Percentiles rank a stretch among this genome's conserved stretches.
phyloP scores from a whole-genome alignment of 2,888 invertebrate species.

The Agonopterix heracliana region DNA sequence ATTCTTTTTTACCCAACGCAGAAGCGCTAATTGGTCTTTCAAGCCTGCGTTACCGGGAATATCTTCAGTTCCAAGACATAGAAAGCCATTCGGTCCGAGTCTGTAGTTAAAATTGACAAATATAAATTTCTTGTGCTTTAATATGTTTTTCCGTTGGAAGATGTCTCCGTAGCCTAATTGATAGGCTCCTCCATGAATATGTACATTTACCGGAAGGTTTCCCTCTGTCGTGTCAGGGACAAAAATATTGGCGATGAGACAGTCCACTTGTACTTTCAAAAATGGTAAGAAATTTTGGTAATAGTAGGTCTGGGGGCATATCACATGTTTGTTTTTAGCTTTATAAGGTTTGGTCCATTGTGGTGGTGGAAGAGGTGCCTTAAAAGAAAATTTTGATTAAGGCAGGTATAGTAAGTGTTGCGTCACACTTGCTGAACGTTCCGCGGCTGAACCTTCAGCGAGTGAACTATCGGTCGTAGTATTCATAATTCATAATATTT shows the following conservation, averaged over 20 bases:
- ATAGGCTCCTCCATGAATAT: slow-evolving; percentile 32
- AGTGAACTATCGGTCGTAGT: too few species aligned
- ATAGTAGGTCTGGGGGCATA: slow-evolving; percentile 25
- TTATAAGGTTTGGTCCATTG: slow-evolving; percentile 24
- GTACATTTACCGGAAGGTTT: slow-evolving; percentile 28
- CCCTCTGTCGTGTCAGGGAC: slow-evolving; percentile 34
- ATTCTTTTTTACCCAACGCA: too few species aligned
- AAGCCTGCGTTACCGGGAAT: too few species aligned
- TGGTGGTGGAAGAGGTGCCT: slow-evolving; percentile 35
- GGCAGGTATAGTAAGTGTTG: too few species aligned
- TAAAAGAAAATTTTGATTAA: slow-evolving; percentile 5
- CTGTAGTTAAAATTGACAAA: too few species aligned
- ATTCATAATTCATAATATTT: too few species aligned
- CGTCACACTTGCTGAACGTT: too few species aligned
- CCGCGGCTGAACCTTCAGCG: too few species aligned
- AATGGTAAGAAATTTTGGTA: neutral
- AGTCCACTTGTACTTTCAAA: slow-evolving; percentile 30
- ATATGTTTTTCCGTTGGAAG: slow-evolving; percentile 14
- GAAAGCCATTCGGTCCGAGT: too few species aligned
- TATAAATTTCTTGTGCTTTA: slow-evolving; percentile 22
- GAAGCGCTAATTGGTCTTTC: too few species aligned
- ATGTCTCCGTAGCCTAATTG: slow-evolving; percentile 20
- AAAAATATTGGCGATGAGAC: slow-evolving; percentile 46
- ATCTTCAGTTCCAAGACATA: too few species aligned
- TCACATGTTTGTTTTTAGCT: slow-evolving; percentile 21